A percentile compares a stretch with the other conserved stretches of the same genome.
Conservation (phyloP, 1,140 invertebrate genomes). For the Augochlora pura region DNA sequence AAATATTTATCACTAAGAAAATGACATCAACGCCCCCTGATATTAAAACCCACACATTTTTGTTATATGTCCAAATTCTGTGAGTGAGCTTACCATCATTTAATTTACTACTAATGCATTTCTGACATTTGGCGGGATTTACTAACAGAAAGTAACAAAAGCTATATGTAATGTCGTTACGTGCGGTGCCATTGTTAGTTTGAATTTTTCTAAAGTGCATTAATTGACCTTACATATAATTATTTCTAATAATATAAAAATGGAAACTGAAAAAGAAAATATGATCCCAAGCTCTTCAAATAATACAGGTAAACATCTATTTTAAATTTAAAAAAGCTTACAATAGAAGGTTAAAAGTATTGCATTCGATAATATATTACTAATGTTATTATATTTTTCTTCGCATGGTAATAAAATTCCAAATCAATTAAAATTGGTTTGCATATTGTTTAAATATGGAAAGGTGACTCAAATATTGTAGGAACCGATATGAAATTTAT, state of each 20-base stretch:
- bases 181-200: background rate
- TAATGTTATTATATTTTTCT: background rate
- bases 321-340: background rate
- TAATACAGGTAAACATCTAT: background rate
- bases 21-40: too few relatives aligned
- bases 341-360: background rate
- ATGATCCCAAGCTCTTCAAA: background rate
- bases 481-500: background rate
- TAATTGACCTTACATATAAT: background rate
- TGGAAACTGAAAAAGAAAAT: background rate
- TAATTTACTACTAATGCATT: too few relatives aligned
- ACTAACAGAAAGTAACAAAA: too few relatives aligned
- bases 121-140: background rate
- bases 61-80: too few relatives aligned
- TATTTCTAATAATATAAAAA: background rate
- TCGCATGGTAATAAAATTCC: background rate
- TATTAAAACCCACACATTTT: too few relatives aligned
- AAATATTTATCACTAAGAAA: too few relatives aligned
- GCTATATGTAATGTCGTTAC: too few relatives aligned
- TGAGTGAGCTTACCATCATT: too few relatives aligned
- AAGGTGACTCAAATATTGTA: background rate
- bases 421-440: background rate
- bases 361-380: background rate
- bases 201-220: background rate
- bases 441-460: background rate